phyloP scores from a whole-genome alignment of 1,140 invertebrate genomes.

The Myzus persicae region DNA sequence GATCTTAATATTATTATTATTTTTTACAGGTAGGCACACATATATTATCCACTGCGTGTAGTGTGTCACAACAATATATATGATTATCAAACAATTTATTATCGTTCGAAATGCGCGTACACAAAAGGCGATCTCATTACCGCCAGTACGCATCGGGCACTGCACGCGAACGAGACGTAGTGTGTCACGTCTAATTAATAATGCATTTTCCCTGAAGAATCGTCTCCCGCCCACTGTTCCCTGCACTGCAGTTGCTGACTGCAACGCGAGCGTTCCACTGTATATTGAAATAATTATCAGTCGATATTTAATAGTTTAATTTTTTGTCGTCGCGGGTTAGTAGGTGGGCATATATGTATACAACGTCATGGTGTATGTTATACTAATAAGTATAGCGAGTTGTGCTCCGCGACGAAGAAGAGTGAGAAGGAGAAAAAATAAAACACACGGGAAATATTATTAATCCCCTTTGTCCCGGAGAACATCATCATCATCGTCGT shows the following conservation, averaged over 20 bases:
- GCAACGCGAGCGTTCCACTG: background rate
- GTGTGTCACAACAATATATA: slow-evolving; percentile 33
- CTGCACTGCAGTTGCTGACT: background rate
- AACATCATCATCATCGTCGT: slow-evolving; percentile 40
- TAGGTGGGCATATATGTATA: background rate
- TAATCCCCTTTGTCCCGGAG: slow-evolving; percentile 45
- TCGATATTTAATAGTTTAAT: background rate
- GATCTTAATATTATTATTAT: slow-evolving; percentile 24
- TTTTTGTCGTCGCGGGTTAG: background rate
- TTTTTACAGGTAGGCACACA: background rate
- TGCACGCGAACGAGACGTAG: background rate
- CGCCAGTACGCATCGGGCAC: background rate
- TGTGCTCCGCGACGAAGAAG: background rate
- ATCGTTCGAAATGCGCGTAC: background rate
- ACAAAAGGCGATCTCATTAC: background rate
- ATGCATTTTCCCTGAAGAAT: background rate
- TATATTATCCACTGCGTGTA: background rate
- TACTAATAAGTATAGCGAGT: too few species aligned
- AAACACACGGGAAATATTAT: slow-evolving; percentile 23
- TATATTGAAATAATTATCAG: too few species aligned
- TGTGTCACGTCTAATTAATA: slow-evolving; percentile 33
- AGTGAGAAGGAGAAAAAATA: background rate
- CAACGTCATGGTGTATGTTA: too few species aligned
- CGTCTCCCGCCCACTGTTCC: background rate
- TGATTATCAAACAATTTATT: slow-evolving; percentile 47